phyloP scores from a whole-genome alignment of 30 jellyfish, hydroid and myxozoan species.

The Chironex yamaguchii region DNA sequence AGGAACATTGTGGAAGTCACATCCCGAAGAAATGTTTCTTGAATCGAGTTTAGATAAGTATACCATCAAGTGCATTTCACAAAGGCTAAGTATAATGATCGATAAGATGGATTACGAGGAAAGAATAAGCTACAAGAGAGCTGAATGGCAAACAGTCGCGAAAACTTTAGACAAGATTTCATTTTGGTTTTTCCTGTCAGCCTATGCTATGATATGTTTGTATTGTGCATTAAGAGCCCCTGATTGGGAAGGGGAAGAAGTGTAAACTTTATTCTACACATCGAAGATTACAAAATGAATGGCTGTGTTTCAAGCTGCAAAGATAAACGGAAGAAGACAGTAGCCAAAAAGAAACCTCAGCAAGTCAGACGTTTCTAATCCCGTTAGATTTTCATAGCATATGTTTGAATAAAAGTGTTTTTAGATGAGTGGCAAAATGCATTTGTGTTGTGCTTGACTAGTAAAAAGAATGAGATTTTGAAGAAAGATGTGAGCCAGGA shows the following conservation, averaged over 20 bases:
- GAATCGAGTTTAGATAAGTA: slow-evolving; percentile 31
- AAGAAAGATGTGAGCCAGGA: too few species aligned
- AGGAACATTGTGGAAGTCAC: slow-evolving; percentile 52
- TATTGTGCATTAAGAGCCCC: slow-evolving; percentile 60
- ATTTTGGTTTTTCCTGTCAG: slow-evolving; percentile 72
- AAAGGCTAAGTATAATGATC: slow-evolving; percentile 34
- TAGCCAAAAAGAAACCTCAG: too few species aligned
- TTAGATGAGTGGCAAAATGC: too few species aligned
- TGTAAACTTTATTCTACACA: too few species aligned
- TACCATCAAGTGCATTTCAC: slow-evolving; percentile 20
- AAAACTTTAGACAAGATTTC: slow-evolving; percentile 71
- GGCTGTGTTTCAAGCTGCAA: too few species aligned
- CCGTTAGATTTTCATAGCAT: too few species aligned
- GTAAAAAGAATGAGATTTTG: too few species aligned
- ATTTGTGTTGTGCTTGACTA: too few species aligned
- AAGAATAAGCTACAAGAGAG: slow-evolving; percentile 50
- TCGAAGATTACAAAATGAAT: too few species aligned
- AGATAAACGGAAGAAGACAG: too few species aligned
- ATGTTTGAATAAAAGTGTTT: too few species aligned
- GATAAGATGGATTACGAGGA: slow-evolving; percentile 70
- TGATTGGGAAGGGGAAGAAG: neutral
- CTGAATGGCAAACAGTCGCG: slow-evolving; percentile 86
- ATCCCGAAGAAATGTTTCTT: neutral
- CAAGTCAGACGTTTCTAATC: too few species aligned
- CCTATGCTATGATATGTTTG: slow-evolving; percentile 43